Base-by-base conservation (phyloP, 2,888 invertebrate genomes). In the Andricus quercusramuli region DNA sequence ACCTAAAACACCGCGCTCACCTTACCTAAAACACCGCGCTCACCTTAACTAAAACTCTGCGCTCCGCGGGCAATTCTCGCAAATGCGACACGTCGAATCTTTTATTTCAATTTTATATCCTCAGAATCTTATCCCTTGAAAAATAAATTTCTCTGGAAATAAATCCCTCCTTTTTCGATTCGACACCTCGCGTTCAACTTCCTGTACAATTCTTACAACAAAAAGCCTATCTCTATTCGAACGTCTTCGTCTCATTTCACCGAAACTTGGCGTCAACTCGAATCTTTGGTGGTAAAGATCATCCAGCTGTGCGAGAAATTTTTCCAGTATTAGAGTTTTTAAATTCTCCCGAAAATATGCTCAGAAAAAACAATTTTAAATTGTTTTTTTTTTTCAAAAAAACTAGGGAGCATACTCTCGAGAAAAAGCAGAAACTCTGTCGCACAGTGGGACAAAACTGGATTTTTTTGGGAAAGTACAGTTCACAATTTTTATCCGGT, bases 261-360 rank as follows among this genome's bases (percentile, higher is more conserved):
- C 51, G 29, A 70, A 70, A 70, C 51, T 70, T 70, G 70, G 32
- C 56, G 47, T 70, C 8, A 70, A 70, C 51, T 70, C 29, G 47
- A 51, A 74, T 74, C 74, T 74, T 74, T 74, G 74, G 74, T 74
- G 74, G 56, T 56, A 74, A 74, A 74, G 74, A 74, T 74, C 32
- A 56, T 74, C 32, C 32, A 70, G 29, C 70, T 56, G 17, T 74
- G 56, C 32, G 74, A 56, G 47, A 56, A 74, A 74, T n/a, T 51
- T 70, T 25, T 74, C 56, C 29, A 68, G 44, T 68, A 68, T 47
- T 1, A 56, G 11, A 22, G 22, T 11, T 56, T 22, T 1, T 3
- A 22, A n/a, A 22, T 56, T 11, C 22, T 56, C 11, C 3, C 22
- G 22, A 56, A 17, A 56, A 56, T 56, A 56, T 56, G 32, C 41